Evolutionary conservation across 2,888 invertebrate species (phyloP).

Genomic region (Leucophora obtusa): DNA sequence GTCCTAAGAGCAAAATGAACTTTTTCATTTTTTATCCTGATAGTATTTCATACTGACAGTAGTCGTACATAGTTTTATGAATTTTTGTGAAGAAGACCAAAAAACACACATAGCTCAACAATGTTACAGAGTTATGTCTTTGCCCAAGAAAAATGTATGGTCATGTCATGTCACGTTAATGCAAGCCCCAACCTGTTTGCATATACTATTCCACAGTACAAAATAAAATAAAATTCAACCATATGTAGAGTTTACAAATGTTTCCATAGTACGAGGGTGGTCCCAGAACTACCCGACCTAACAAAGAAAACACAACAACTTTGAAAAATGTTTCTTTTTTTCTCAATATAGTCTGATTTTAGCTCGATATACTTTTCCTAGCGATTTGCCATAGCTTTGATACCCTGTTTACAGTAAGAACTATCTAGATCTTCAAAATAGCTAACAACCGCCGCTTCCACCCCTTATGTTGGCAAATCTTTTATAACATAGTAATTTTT

Average conservation of each 20-base stretch:
- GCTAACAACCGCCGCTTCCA: too few relatives aligned
- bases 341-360: too few relatives aligned
- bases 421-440: too few relatives aligned
- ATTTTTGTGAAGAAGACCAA: not conserved
- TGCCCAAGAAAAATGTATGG: not conserved
- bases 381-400: too few relatives aligned
- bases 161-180: slow-evolving; percentile 45
- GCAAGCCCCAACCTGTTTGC: slow-evolving; percentile 3
- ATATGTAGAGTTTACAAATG: not conserved
- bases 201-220: not conserved
- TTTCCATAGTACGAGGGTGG: too few relatives aligned
- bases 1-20: slow-evolving; percentile 29
- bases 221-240: not conserved
- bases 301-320: too few relatives aligned
- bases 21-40: slow-evolving; percentile 12
- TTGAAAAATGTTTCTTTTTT: too few relatives aligned
- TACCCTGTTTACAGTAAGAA: too few relatives aligned
- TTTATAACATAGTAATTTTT: too few relatives aligned
- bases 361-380: too few relatives aligned
- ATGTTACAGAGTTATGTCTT: slow-evolving; percentile 5
- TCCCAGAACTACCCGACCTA: too few relatives aligned
- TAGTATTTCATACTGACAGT: slow-evolving; percentile 13
- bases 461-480: too few relatives aligned
- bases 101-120: not conserved
- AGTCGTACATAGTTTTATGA: slow-evolving; percentile 19